phyloP scores from a whole-genome alignment of 2,888 invertebrate species.

The Drosophila ezoana region DNA sequence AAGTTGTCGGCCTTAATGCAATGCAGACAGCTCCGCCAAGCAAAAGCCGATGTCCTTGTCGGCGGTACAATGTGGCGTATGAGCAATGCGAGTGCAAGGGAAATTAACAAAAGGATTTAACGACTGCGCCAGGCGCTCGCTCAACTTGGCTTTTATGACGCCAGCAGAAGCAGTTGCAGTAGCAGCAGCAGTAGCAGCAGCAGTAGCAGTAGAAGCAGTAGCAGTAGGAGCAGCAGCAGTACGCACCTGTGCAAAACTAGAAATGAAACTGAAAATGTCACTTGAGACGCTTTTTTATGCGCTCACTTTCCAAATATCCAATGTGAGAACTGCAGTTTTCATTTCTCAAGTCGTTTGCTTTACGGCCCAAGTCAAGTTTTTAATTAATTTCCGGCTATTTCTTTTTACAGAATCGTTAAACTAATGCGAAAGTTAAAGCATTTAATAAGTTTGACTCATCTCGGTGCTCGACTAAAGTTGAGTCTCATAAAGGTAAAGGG shows the following conservation, averaged over 20 bases:
- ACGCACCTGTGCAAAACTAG: constrained; percentile 22
- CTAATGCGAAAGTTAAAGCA: neutral
- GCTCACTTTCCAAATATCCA: neutral
- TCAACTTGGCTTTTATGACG: constrained; percentile 37
- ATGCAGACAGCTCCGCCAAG: too few species aligned
- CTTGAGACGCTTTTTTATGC: neutral
- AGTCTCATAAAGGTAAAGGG: neutral
- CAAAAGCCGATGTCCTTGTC: neutral
- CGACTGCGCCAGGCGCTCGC: constrained; percentile 17
- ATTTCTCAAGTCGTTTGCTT: neutral
- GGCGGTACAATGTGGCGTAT: constrained; percentile 56
- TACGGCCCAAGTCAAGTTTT: neutral
- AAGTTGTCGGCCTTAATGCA: too few species aligned
- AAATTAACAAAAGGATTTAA: constrained; percentile 40
- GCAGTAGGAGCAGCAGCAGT: constrained; percentile 2
- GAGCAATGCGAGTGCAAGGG: constrained; percentile 40
- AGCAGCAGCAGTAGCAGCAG: neutral
- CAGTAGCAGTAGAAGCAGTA: neutral
- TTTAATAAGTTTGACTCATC: neutral
- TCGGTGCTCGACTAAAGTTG: neutral
- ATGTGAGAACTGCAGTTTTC: neutral
- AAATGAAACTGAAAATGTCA: constrained; percentile 29
- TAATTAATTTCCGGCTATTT: constrained; percentile 7
- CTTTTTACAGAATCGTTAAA: neutral
- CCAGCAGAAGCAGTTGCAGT: constrained; percentile 3